Evolutionary conservation across 2,113 vertebrate species (phyloP).

Genomic region (Cyprinodon variegatus): DNA sequence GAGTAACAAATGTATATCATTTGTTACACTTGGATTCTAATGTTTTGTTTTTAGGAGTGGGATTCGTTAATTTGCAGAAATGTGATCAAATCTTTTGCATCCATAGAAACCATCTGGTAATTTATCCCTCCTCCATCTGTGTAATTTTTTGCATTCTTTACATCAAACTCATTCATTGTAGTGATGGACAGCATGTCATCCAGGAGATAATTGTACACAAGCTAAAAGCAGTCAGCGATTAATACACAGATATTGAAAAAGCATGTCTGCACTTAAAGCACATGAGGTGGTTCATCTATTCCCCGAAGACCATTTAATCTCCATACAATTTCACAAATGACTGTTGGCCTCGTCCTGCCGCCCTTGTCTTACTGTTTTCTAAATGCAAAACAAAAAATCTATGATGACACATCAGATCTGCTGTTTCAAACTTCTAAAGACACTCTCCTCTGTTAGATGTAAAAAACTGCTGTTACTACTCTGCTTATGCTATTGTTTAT

Average conservation of each 20-base stretch:
- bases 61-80: neutral
- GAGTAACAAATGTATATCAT: neutral
- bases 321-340: slow-evolving; percentile 2
- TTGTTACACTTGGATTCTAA: too few relatives aligned
- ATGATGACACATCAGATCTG: neutral
- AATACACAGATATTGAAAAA: slow-evolving; percentile 1
- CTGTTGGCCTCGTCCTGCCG: neutral
- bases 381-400: neutral
- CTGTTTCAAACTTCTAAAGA: neutral
- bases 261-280: slow-evolving; percentile 16
- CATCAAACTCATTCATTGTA: slow-evolving; percentile 5
- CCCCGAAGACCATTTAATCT: neutral
- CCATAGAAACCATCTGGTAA: slow-evolving; percentile 3
- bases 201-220: slow-evolving; percentile 1
- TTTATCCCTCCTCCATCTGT: slow-evolving; percentile 43
- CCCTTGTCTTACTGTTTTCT: neutral
- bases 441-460: neutral
- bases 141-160: slow-evolving; percentile 6
- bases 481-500: neutral
- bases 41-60: neutral
- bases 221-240: neutral
- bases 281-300: slow-evolving; percentile 6
- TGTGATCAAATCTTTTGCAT: neutral
- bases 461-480: neutral
- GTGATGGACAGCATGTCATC: slow-evolving; percentile 21